Base-by-base conservation (phyloP, 2,888 invertebrate genomes). In the Furcula furcula region DNA sequence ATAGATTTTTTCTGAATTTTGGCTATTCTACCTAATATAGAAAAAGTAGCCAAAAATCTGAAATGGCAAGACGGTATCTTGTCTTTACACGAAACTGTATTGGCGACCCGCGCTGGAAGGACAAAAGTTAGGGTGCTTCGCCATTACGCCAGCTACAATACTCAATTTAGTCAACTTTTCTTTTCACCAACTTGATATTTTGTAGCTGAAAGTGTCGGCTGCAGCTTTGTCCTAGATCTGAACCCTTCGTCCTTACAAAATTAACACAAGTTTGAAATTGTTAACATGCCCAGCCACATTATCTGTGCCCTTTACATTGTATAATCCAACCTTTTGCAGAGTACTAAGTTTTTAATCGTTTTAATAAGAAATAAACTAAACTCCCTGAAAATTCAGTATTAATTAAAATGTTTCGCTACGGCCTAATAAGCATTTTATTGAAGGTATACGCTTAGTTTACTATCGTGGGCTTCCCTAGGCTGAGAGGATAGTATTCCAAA, bases 161-260 rank as follows among this genome's bases (percentile, higher is more conserved):
- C 27, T 27, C 19, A 33, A 49, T 44, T 55, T 50, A 34, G 20
- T 28, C 32, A 49, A 39, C 27, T 43, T 53, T 54, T 33, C 33
- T 30, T 36, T 23, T 25, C 27, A 27, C 22, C 4, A 15, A 23
- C 12, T 23, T 23, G 12, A 23, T 23, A 23, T 26, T 26, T 14
- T 26, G 14, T 14, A 14, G 9, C 14, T 26, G 26, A 5, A 26
- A 26, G 14, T 14, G 14, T 4, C 14, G 26, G 14, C 13, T 25
- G n/a, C 14, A 14, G 14, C 13, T 21, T 30, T 21, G n/a, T 30
- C 21, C 21, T 14, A 15, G 14, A 30, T 22, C 27, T 29, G 16
- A 28, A 28, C 31, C 34, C 19, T 31, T 26, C 21, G 18, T 14
- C 29, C 29, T 37, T 16, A 16, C 25, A 34, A 30, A 31, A 35